Percentiles rank a stretch among this genome's conserved stretches.
Conservation (phyloP, 2,888 invertebrate species). For the Nomada lathburiana region DNA sequence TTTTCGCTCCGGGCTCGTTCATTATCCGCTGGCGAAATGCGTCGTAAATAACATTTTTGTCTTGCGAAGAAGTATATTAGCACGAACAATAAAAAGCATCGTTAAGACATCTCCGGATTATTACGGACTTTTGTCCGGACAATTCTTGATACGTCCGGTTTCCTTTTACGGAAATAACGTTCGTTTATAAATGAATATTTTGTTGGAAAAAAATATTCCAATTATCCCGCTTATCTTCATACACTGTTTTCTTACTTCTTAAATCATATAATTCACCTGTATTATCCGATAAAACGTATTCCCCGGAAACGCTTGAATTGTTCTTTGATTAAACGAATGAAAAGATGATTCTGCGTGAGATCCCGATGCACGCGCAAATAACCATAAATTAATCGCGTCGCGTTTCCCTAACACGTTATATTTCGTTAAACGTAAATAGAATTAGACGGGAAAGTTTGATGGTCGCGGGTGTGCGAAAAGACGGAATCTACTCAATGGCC, state of each 20-base stretch:
- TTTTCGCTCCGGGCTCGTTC: slow-evolving; percentile 44
- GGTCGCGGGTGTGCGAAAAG: slow-evolving; percentile 63
- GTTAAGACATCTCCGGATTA: slow-evolving; percentile 26
- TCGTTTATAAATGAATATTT: not conserved
- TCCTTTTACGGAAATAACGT: not conserved
- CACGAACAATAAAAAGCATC: slow-evolving; percentile 35
- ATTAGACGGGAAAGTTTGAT: slow-evolving; percentile 58
- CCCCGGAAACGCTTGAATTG: too few species aligned
- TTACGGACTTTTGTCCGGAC: not conserved
- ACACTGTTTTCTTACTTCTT: too few species aligned
- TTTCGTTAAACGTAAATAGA: slow-evolving; percentile 19
- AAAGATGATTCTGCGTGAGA: too few species aligned
- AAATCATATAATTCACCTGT: too few species aligned
- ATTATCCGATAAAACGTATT: too few species aligned
- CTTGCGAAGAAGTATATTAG: slow-evolving; percentile 36
- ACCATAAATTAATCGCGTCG: slow-evolving; percentile 11
- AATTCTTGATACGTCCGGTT: not conserved
- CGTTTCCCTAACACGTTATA: slow-evolving; percentile 7
- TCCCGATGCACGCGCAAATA: too few species aligned
- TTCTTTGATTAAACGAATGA: too few species aligned
- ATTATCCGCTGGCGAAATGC: slow-evolving; percentile 29
- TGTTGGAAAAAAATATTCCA: too few species aligned
- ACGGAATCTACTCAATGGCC: slow-evolving; percentile 59
- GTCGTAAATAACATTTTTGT: slow-evolving; percentile 44
- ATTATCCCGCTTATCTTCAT: too few species aligned